Percentiles rank a stretch among this genome's conserved stretches.
These are phyloP conservation scores for Alosa alosa DNA, from an alignment of 2,113 vertebrate genomes.

Conservation along the genomic window DNA sequence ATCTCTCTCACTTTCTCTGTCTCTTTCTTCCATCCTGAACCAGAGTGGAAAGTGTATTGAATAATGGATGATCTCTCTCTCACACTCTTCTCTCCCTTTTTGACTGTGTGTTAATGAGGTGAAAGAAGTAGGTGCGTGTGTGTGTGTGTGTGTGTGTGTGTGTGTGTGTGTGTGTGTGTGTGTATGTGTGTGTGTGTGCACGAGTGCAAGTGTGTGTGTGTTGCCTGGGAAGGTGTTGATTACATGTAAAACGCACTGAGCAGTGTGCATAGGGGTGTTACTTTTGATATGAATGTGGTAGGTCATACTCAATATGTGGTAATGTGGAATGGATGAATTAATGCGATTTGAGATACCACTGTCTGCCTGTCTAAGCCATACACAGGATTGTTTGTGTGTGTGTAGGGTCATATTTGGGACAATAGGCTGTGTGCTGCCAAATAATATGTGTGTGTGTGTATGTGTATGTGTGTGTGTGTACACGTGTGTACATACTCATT, in stretches of 20 bases:
- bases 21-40: not conserved
- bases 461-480: not conserved
- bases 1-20: not conserved
- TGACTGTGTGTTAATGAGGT: slow-evolving; percentile 17
- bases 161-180: not conserved
- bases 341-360: not conserved
- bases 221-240: not conserved
- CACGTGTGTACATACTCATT: not conserved
- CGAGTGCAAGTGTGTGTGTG: not conserved
- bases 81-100: not conserved
- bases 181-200: not conserved
- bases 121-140: no score
- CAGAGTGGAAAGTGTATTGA: slow-evolving; percentile 38
- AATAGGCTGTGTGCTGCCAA: not conserved
- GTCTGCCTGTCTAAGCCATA: not conserved
- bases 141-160: not conserved
- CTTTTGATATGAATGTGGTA: not conserved
- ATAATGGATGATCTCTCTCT: slow-evolving; percentile 36
- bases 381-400: not conserved
- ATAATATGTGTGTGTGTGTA: not conserved
- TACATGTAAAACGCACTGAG: not conserved
- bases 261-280: not conserved
- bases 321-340: not conserved
- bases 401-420: no score
- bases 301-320: not conserved